A percentile compares a stretch with the other conserved stretches of the same genome.
These are phyloP conservation scores for Brevipalpus yothersi DNA, from an alignment of 1,140 invertebrate genomes.

Conservation along the genomic window DNA sequence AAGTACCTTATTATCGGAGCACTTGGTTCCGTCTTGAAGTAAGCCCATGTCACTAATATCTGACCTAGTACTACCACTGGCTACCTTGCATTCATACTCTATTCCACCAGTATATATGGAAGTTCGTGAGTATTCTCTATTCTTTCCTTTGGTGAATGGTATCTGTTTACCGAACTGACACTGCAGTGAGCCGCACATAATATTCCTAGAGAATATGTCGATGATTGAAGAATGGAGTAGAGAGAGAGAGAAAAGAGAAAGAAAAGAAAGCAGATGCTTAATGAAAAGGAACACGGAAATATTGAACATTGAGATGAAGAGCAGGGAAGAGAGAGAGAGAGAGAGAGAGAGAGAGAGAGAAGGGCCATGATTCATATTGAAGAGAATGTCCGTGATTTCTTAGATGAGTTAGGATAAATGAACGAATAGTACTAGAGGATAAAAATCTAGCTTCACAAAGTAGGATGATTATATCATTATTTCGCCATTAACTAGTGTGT, in stretches of 20 bases:
- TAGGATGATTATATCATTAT: too few relatives aligned
- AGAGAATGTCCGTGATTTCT: too few relatives aligned
- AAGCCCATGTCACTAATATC: slow-evolving; percentile 44
- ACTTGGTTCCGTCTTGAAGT: slow-evolving; percentile 68
- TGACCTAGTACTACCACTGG: slow-evolving; percentile 32
- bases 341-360: too few relatives aligned
- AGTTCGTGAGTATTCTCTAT: slow-evolving; percentile 48
- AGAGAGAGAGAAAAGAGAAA: not conserved
- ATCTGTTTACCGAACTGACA: slow-evolving; percentile 56
- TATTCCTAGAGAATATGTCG: slow-evolving; percentile 32
- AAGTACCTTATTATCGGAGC: slow-evolving; percentile 50
- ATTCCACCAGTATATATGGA: slow-evolving; percentile 56
- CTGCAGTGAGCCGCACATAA: slow-evolving; percentile 64
- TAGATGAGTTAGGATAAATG: too few relatives aligned
- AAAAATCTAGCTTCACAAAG: too few relatives aligned
- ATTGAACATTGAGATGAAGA: too few relatives aligned
- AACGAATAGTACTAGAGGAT: too few relatives aligned
- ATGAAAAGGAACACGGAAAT: too few relatives aligned
- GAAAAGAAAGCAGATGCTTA: too few relatives aligned
- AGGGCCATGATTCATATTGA: too few relatives aligned
- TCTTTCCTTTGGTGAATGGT: slow-evolving; percentile 32
- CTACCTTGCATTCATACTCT: slow-evolving; percentile 79
- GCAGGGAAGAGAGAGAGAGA: too few relatives aligned
- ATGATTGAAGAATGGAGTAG: not conserved
- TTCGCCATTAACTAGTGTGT: too few relatives aligned